These are phyloP conservation scores for Bellardia pandia DNA, from an alignment of 2,888 invertebrate genomes.

Conservation along the genomic window DNA sequence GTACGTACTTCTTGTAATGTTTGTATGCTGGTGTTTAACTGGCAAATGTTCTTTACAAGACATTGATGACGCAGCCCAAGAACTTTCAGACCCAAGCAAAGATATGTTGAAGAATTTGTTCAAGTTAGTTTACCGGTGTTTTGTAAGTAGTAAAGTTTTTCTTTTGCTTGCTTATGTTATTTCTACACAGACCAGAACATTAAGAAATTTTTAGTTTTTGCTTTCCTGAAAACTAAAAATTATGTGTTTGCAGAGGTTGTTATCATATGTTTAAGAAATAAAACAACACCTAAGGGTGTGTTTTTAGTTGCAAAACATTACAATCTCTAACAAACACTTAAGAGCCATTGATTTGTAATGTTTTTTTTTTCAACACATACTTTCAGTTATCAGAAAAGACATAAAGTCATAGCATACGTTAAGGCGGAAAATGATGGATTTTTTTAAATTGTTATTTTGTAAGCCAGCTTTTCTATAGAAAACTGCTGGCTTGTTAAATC, in stretches of 20 bases:
- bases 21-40: neutral
- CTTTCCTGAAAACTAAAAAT: constrained; percentile 31
- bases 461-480: neutral
- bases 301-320: constrained; percentile 75
- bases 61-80: constrained; percentile 55
- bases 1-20: neutral
- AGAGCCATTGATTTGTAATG: constrained; percentile 80
- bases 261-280: constrained; percentile 74
- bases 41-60: constrained; percentile 29
- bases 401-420: constrained; percentile 44
- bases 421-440: constrained; percentile 4
- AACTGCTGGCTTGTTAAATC: no score
- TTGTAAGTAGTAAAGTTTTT: constrained; percentile 37
- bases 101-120: neutral
- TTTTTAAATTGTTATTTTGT: neutral
- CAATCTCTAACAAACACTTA: constrained; percentile 75
- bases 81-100: neutral
- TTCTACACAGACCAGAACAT: constrained; percentile 37
- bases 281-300: constrained; percentile 80
- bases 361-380: constrained; percentile 39
- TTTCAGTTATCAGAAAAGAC: neutral
- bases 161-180: constrained; percentile 33
- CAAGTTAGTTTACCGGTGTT: constrained; percentile 40
- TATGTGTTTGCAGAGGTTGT: constrained; percentile 57
- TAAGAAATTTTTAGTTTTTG: constrained; percentile 30